phyloP scores from a whole-genome alignment of 2,113 vertebrate genomes.

The Leucopternis melanops region DNA sequence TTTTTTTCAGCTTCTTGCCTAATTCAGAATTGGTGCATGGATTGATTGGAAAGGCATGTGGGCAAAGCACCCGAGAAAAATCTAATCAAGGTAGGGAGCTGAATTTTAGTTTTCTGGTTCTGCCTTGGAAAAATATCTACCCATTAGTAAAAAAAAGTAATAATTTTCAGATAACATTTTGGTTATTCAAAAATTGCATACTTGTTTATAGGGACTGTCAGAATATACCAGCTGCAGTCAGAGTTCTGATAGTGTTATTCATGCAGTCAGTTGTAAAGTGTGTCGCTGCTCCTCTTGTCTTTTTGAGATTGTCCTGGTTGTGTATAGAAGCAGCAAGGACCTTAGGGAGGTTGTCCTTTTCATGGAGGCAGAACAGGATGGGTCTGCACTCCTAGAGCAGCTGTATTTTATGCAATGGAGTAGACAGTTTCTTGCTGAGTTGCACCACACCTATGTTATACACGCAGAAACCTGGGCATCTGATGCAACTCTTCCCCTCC shows the following conservation, averaged over 20 bases:
- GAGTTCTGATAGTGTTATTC: neutral
- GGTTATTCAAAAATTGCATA: neutral
- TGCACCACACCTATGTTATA: neutral
- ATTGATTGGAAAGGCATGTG: neutral
- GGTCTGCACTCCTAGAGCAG: neutral
- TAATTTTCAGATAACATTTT: neutral
- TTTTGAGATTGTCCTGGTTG: neutral
- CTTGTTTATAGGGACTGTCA: neutral
- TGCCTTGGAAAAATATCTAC: neutral
- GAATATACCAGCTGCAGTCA: neutral
- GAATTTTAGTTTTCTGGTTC: neutral
- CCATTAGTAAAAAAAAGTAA: rapidly evolving
- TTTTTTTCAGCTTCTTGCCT: neutral
- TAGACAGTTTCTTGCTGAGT: neutral
- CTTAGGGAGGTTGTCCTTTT: neutral
- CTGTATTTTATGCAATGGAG: neutral
- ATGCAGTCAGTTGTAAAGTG: neutral
- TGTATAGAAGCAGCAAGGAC: neutral
- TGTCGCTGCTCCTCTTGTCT: neutral
- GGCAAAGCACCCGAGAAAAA: neutral
- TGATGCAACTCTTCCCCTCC: neutral
- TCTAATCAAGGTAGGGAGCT: neutral
- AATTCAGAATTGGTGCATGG: neutral
- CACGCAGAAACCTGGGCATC: neutral
- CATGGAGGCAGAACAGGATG: neutral